Percentiles rank a stretch among this genome's conserved stretches.
Evolutionary conservation across 1,140 invertebrate genomes (phyloP).

Genomic region (Akabosia matsudoensis): DNA sequence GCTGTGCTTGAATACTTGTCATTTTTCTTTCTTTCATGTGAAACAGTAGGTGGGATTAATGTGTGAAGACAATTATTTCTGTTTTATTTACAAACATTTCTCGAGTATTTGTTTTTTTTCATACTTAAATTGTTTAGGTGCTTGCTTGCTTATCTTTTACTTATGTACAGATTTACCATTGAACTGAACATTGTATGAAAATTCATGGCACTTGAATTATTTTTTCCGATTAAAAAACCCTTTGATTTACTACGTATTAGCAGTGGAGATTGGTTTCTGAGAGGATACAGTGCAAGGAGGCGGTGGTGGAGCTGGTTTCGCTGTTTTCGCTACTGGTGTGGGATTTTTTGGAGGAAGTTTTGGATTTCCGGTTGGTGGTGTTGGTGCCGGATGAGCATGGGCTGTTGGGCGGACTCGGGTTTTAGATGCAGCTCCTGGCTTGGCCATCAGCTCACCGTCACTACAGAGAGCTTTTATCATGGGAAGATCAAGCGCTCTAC

Average conservation of each 20-base stretch:
- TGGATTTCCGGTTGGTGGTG: not conserved
- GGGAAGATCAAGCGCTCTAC: slow-evolving; percentile 42
- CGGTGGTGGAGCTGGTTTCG: slow-evolving; percentile 26
- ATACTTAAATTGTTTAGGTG: too few relatives aligned
- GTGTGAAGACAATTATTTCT: not conserved
- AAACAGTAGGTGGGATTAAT: slow-evolving; percentile 26
- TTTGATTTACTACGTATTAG: not conserved
- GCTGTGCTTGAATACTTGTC: slow-evolving; percentile 38
- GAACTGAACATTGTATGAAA: not conserved
- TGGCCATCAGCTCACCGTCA: slow-evolving; percentile 33
- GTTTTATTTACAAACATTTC: not conserved
- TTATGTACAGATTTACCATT: too few relatives aligned
- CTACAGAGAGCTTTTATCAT: slow-evolving; percentile 42
- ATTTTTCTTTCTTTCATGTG: slow-evolving; percentile 6
- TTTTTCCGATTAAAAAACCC: too few relatives aligned
- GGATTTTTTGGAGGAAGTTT: slow-evolving; percentile 33
- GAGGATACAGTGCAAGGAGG: slow-evolving; percentile 7
- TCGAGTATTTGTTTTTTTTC: too few relatives aligned
- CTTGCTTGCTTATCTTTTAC: too few relatives aligned
- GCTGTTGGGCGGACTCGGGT: slow-evolving; percentile 37
- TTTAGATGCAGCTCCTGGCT: slow-evolving; percentile 4
- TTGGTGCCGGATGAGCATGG: slow-evolving; percentile 44
- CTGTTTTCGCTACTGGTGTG: not conserved
- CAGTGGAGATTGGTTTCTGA: not conserved
- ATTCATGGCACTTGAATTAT: not conserved